Base-by-base conservation (phyloP, 2,113 vertebrate species). In the Panthera leo region DNA sequence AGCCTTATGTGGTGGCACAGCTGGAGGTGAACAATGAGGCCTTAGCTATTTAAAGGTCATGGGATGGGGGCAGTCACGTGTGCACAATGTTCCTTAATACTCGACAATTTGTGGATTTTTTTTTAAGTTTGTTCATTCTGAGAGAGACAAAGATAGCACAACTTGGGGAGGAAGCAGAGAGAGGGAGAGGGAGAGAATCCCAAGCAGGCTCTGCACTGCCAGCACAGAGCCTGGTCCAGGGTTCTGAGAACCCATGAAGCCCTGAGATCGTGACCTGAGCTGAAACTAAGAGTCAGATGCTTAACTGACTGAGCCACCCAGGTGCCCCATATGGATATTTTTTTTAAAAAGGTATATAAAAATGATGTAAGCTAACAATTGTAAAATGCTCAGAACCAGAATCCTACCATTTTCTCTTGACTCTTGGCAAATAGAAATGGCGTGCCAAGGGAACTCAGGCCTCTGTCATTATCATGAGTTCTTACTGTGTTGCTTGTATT, bases 61-160 rank as follows among this genome's bases (percentile, higher is more conserved):
- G 0, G 0, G 3, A 5, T 0, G 25, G 5, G 3, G 4, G 48
- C 31, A 53, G 9, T 21, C 13, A 51, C 15, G 2, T 51, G 45
- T 85, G 39, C 27, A 51, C 5, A 31, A 5, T 53, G 78, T 73
- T 78, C 68, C 65, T 90, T 8, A 7, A 1, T 29, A 23, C n/a
- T 39, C 34, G 29, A 2, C 3, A 63, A 8, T 75, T 45, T 96
- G 13, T 58, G 75, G 23, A 19, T 78, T 90, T 91, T 79, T 27
- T 15, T 27, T 29, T 25, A 58, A 55, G 21, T 23, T 58, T 58
- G 58, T 61, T 61, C 23, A 23, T 61, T 61, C 25, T 8, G 58
- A 23, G 21, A 23, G 58, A 61, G 58, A 55, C 53, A 55, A 0
- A 55, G 53, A 61, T 6, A 61, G 58, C 58, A 61, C 21, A 23